Conservation (phyloP, 2,113 vertebrate species). For the Ptilonorhynchus violaceus region DNA sequence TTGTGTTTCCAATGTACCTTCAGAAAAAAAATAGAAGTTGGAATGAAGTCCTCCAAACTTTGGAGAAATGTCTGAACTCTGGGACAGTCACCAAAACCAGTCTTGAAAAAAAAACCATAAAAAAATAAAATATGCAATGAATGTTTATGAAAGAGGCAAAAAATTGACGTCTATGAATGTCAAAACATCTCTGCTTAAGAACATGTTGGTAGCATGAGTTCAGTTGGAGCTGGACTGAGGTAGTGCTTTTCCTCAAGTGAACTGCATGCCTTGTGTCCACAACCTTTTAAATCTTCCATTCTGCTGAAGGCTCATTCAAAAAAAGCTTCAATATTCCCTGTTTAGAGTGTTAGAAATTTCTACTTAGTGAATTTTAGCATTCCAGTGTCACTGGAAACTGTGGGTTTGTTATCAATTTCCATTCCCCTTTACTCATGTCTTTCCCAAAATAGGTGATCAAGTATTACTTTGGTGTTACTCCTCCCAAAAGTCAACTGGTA, state of each 20-base stretch:
- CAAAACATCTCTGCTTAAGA: not conserved
- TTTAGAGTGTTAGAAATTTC: not conserved
- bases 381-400: not conserved
- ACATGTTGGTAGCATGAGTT: not conserved
- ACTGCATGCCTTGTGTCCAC: not conserved
- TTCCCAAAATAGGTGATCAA: not conserved
- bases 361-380: not conserved
- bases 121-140: not conserved
- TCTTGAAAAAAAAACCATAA: not conserved
- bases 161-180: not conserved
- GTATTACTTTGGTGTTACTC: not conserved
- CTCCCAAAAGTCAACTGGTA: not conserved
- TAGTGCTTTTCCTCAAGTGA: not conserved
- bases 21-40: not conserved
- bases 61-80: not conserved
- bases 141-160: not conserved
- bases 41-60: not conserved
- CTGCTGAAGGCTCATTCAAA: not conserved
- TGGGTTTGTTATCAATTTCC: not conserved
- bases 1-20: not conserved
- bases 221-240: not conserved
- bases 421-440: not conserved
- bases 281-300: not conserved
- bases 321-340: not conserved
- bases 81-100: conserved; percentile 14